phyloP scores from a whole-genome alignment of 2,888 invertebrate genomes.

The Tiliacea citrago region DNA sequence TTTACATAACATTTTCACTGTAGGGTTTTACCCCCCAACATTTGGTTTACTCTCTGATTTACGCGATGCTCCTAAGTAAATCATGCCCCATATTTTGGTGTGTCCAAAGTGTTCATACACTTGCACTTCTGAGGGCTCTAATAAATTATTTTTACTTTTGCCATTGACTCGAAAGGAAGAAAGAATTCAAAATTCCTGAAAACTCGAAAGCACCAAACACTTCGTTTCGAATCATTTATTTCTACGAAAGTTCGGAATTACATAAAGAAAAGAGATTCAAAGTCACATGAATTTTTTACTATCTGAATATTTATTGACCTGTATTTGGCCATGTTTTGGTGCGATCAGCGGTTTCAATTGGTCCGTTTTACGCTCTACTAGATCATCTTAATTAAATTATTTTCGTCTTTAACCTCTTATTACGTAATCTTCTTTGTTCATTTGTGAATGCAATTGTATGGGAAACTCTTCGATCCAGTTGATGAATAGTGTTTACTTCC shows the following conservation, averaged over 20 bases:
- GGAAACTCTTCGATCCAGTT: background rate
- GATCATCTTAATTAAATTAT: conserved; percentile 1
- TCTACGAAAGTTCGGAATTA: background rate
- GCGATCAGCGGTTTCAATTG: conserved; percentile 15
- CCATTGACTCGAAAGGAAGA: too few relatives aligned
- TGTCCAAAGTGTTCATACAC: too few relatives aligned
- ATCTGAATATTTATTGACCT: background rate
- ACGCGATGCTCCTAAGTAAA: too few relatives aligned
- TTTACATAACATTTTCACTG: too few relatives aligned
- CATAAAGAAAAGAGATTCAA: conserved; percentile 13
- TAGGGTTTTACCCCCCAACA: too few relatives aligned
- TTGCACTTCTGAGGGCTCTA: too few relatives aligned
- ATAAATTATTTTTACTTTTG: too few relatives aligned
- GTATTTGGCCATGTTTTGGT: background rate
- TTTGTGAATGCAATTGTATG: background rate
- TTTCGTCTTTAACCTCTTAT: background rate
- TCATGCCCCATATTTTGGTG: too few relatives aligned
- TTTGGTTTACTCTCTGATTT: too few relatives aligned
- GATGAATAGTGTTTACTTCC: background rate
- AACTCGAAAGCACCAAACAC: background rate
- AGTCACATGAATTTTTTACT: conserved; percentile 8
- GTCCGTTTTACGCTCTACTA: conserved; percentile 14
- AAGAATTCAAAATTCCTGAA: too few relatives aligned
- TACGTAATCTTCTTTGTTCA: background rate
- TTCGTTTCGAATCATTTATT: background rate